A percentile compares a stretch with the other conserved stretches of the same genome.
These are phyloP conservation scores for Pholis gunnellus DNA, from an alignment of 2,113 vertebrate species.

Conservation along the genomic window DNA sequence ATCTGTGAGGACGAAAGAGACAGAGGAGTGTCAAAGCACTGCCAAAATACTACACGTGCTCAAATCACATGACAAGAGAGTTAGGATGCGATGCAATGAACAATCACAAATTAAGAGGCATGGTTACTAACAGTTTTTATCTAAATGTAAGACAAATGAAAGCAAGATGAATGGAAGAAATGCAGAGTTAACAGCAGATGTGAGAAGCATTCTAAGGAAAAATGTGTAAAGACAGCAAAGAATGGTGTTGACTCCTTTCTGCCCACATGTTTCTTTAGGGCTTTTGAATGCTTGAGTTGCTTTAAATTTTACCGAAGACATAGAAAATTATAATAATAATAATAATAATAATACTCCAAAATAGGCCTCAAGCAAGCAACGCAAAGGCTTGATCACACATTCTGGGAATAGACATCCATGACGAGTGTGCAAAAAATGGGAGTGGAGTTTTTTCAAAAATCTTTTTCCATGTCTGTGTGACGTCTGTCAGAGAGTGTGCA, in stretches of 20 bases:
- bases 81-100: not conserved
- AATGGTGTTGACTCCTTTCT: not conserved
- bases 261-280: conserved; percentile 3
- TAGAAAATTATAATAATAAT: not conserved
- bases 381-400: not conserved
- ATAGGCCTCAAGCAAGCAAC: conserved; percentile 7
- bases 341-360: not conserved
- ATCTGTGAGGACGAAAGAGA: conserved; percentile 85
- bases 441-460: conserved; percentile 7
- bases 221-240: conserved; percentile 39
- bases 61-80: conserved; percentile 3
- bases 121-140: conserved; percentile 29
- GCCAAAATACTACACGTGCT: conserved; percentile 14
- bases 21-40: conserved; percentile 17
- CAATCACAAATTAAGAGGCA: not conserved
- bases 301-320: not conserved
- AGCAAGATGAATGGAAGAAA: conserved; percentile 18
- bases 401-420: conserved; percentile 5
- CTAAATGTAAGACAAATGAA: conserved; percentile 23
- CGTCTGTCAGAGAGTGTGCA: conserved; percentile 48
- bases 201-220: conserved; percentile 30
- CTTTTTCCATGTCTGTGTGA: conserved; percentile 35
- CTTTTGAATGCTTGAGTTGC: not conserved
- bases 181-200: conserved; percentile 34
- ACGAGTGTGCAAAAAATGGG: conserved; percentile 9